Percentiles rank a stretch among this genome's conserved stretches.
These are phyloP conservation scores for Caenorhabditis doughertyi DNA, from an alignment of 2,888 invertebrate genomes.

Conservation along the genomic window DNA sequence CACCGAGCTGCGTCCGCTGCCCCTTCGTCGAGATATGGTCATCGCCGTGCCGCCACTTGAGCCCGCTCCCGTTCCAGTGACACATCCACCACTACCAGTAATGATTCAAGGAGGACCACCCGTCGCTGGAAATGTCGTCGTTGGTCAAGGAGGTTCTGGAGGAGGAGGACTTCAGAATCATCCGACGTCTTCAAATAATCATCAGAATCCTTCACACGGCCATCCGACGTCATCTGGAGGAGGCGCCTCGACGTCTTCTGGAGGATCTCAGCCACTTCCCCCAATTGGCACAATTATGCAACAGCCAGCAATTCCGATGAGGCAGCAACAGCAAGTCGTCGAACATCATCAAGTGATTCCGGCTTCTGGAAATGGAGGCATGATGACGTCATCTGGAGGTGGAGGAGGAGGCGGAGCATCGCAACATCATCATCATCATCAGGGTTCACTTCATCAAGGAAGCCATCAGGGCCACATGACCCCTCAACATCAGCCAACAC, in stretches of 20 bases:
- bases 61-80: background rate
- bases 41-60: slow-evolving; percentile 39
- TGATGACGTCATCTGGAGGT: no score
- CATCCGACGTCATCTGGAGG: no score
- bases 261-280: background rate
- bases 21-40: slow-evolving; percentile 15
- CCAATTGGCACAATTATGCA: background rate
- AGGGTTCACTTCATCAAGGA: background rate
- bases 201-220: no score
- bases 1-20: slow-evolving; percentile 2
- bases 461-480: background rate
- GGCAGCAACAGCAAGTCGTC: no score
- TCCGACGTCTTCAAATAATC: no score
- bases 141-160: no score
- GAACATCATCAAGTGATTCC: no score
- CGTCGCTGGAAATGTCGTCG: no score
- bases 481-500: slow-evolving; percentile 3
- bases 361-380: no score
- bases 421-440: background rate
- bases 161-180: no score
- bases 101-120: background rate
- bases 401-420: no score
- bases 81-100: background rate
- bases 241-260: no score
- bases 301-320: slow-evolving; percentile 28